These are phyloP conservation scores for Drosophila algonquin DNA, from an alignment of 2,888 invertebrate species.

Conservation along the genomic window DNA sequence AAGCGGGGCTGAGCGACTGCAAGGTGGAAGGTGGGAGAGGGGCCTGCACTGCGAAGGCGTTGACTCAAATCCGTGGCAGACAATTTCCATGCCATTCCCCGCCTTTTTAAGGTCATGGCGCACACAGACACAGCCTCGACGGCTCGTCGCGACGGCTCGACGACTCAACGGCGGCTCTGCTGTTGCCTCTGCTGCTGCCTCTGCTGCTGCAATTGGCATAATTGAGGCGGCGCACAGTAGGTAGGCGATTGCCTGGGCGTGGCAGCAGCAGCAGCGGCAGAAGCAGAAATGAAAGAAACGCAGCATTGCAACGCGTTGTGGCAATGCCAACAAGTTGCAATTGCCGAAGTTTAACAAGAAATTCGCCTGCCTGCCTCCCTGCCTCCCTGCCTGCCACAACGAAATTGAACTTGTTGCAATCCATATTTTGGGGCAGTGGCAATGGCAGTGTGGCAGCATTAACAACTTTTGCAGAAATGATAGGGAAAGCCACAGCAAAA, in stretches of 20 bases:
- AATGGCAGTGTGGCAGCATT: conserved; percentile 10
- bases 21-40: conserved; percentile 23
- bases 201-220: conserved; percentile 75
- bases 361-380: background rate
- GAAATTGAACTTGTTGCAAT: conserved; percentile 28
- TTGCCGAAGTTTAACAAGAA: conserved; percentile 25
- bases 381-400: background rate
- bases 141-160: background rate
- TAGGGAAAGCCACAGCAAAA: too few species aligned
- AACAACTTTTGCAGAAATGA: conserved; percentile 4
- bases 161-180: background rate
- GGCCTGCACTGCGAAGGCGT: conserved; percentile 23
- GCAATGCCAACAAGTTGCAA: conserved; percentile 71
- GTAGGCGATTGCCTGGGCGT: conserved; percentile 51
- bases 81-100: conserved; percentile 78
- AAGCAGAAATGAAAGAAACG: conserved; percentile 43
- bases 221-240: conserved; percentile 68
- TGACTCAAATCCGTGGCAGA: conserved; percentile 40
- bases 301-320: conserved; percentile 2
- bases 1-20: conserved; percentile 21
- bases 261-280: conserved; percentile 40
- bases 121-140: conserved; percentile 25
- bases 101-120: conserved; percentile 80
- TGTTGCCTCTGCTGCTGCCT: conserved; percentile 37
- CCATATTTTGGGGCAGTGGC: background rate